These are phyloP conservation scores for Folsomia manolachei DNA, from an alignment of 2,888 invertebrate genomes.

Conservation along the genomic window DNA sequence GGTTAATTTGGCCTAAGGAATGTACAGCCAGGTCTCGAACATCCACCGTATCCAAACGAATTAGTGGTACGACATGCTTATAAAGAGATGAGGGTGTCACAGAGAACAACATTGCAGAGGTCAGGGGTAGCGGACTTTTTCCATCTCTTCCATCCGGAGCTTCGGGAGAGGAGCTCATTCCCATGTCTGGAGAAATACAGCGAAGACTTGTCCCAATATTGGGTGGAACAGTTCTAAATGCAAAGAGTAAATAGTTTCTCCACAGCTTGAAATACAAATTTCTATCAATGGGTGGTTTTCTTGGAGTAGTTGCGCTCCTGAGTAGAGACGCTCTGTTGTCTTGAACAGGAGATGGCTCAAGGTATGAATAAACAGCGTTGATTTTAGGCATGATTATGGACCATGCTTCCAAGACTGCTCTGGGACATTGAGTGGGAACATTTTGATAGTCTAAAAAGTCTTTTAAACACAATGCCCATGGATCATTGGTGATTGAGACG, in stretches of 20 bases:
- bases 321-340: conserved; percentile 94
- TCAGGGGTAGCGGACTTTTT: conserved; percentile 46
- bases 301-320: conserved; percentile 78
- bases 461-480: conserved; percentile 87
- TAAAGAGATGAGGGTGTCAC: conserved; percentile 83
- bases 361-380: conserved; percentile 83
- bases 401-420: conserved; percentile 89
- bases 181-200: conserved; percentile 82
- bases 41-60: conserved; percentile 89
- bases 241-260: conserved; percentile 96
- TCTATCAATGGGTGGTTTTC: conserved; percentile 87
- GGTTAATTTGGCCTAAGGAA: conserved; percentile 92
- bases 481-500: conserved; percentile 60
- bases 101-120: conserved; percentile 55
- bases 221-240: conserved; percentile 92
- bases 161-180: conserved; percentile 80
- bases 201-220: conserved; percentile 75
- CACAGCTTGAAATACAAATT: conserved; percentile 95
- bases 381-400: conserved; percentile 88
- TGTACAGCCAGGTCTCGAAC: conserved; percentile 90
- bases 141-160: conserved; percentile 49
- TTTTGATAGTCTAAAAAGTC: conserved; percentile 82
- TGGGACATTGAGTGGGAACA: conserved; percentile 77
- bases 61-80: conserved; percentile 85
- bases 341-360: conserved; percentile 90